These are phyloP conservation scores for Nephotettix cincticeps DNA, from an alignment of 1,140 invertebrate species.

Conservation along the genomic window DNA sequence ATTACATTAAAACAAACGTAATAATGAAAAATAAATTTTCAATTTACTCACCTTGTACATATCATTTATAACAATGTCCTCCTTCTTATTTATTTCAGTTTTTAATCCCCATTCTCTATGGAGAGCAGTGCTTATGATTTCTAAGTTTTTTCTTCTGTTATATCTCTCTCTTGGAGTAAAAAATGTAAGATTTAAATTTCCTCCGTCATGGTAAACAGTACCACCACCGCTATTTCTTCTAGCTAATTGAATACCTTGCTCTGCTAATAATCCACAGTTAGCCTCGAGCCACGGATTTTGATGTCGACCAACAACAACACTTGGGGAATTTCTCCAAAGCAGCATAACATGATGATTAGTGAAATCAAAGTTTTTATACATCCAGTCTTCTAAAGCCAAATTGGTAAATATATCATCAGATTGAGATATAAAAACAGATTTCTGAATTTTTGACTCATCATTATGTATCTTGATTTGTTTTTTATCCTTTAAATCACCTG, in stretches of 20 bases:
- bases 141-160: constrained; percentile 80
- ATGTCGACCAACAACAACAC: constrained; percentile 93
- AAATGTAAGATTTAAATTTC: constrained; percentile 92
- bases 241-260: constrained; percentile 68
- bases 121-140: constrained; percentile 77
- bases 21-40: no score
- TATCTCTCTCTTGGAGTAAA: constrained; percentile 77
- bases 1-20: neutral
- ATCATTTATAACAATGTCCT: constrained; percentile 79
- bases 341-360: constrained; percentile 78
- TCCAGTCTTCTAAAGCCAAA: constrained; percentile 92
- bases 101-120: constrained; percentile 76
- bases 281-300: constrained; percentile 96
- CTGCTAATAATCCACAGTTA: constrained; percentile 61
- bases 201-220: constrained; percentile 92
- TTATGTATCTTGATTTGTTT: constrained; percentile 26
- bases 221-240: constrained; percentile 94
- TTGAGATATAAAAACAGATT: constrained; percentile 89
- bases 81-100: constrained; percentile 68
- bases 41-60: constrained; percentile 75
- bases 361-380: constrained; percentile 85
- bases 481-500: neutral
- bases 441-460: constrained; percentile 58
- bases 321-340: constrained; percentile 89
- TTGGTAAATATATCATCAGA: constrained; percentile 88